phyloP scores from a whole-genome alignment of 2,888 invertebrate genomes.

The Rapana venosa region DNA sequence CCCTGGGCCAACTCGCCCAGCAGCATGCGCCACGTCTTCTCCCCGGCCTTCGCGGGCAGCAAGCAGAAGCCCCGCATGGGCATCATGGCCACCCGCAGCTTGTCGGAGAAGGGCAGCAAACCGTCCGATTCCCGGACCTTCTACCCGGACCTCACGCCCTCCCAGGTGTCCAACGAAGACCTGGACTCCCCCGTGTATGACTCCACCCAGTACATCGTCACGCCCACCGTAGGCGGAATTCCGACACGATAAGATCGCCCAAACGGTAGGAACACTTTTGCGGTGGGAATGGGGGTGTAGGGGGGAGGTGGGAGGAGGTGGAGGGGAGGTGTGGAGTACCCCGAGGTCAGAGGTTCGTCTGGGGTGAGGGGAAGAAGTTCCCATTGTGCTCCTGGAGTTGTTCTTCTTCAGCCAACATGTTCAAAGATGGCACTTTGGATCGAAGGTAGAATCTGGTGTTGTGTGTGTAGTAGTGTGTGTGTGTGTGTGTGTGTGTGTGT shows the following conservation, averaged over 20 bases:
- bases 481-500: slow-evolving; percentile 17
- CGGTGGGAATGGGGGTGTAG: not conserved
- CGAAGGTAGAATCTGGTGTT: not conserved
- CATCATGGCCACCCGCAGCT: slow-evolving; percentile 20
- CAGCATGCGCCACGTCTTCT: slow-evolving; percentile 26
- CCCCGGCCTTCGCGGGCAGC: not conserved
- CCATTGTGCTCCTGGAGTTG: slow-evolving; percentile 20
- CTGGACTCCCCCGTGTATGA: slow-evolving; percentile 29
- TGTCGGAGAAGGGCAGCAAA: slow-evolving; percentile 20
- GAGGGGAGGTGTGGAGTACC: not conserved
- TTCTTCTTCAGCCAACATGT: slow-evolving; percentile 33
- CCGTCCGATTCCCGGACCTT: not conserved
- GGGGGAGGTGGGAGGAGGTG: not conserved
- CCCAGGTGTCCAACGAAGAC: slow-evolving; percentile 31
- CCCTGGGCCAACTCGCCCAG: slow-evolving; percentile 31
- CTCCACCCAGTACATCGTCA: slow-evolving; percentile 33
- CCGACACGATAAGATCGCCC: slow-evolving; percentile 28
- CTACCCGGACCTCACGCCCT: not conserved
- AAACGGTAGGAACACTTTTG: not conserved
- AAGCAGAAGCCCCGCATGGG: slow-evolving; percentile 37
- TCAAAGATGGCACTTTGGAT: slow-evolving; percentile 29
- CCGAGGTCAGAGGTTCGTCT: slow-evolving; percentile 34
- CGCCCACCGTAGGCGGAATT: slow-evolving; percentile 19
- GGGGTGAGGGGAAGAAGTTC: slow-evolving; percentile 8
- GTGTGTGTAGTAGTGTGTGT: slow-evolving; percentile 17